Evolutionary conservation across 1,140 invertebrate genomes (phyloP).

Genomic region (Scylla paramamosain): DNA sequence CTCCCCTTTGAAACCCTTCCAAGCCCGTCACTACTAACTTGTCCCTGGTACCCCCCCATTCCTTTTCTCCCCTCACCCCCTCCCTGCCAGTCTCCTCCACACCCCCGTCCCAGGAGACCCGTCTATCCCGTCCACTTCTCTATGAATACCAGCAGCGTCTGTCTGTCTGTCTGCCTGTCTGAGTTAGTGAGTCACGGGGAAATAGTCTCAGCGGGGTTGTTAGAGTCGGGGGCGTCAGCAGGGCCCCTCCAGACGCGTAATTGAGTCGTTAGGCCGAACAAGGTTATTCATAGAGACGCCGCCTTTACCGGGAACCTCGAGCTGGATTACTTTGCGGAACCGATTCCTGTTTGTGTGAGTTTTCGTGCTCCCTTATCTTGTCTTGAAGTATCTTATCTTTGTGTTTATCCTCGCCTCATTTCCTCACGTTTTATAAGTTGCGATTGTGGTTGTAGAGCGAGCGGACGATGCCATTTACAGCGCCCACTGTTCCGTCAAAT

Average conservation of each 20-base stretch:
- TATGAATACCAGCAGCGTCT: conserved; percentile 15
- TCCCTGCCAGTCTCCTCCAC: background rate
- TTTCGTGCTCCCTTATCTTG: background rate
- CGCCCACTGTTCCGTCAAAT: too few species aligned
- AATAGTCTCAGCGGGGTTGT: conserved; percentile 40
- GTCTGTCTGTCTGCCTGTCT: background rate
- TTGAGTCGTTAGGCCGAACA: conserved; percentile 20
- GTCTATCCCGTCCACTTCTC: conserved; percentile 31
- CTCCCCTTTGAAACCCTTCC: conserved; percentile 2
- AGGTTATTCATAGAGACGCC: conserved; percentile 21
- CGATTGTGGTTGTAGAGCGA: too few species aligned
- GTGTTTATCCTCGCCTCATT: too few species aligned
- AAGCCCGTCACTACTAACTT: background rate
- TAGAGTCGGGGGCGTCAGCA: conserved; percentile 1
- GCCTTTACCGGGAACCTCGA: background rate
- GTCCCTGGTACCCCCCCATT: background rate
- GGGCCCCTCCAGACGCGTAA: background rate
- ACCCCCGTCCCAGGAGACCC: background rate
- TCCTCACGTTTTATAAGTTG: too few species aligned
- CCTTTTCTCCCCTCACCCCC: background rate
- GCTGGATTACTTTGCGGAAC: background rate
- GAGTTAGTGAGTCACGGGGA: conserved; percentile 43
- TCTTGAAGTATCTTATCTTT: too few species aligned
- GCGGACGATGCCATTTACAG: too few species aligned
- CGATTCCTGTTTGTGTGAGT: background rate